Percentiles rank a stretch among this genome's conserved stretches.
These are phyloP conservation scores for Hippocampus barbouri DNA, from an alignment of 2,113 vertebrate genomes.

Conservation along the genomic window DNA sequence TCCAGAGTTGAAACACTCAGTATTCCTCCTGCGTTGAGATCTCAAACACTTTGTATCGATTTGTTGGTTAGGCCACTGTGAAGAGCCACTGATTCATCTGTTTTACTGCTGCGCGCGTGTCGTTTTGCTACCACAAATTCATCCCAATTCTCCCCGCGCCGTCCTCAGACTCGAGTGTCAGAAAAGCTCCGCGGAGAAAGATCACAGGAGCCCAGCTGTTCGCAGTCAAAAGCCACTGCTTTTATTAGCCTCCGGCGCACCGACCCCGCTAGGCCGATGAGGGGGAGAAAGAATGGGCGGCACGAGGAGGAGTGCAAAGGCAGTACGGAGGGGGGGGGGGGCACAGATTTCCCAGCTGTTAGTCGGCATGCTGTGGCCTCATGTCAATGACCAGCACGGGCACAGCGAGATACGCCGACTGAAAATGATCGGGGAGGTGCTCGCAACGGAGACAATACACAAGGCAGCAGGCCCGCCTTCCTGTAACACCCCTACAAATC, in stretches of 20 bases:
- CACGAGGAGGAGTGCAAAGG: conserved; percentile 25
- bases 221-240: conserved; percentile 67
- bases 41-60: conserved; percentile 56
- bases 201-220: conserved; percentile 72
- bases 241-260: conserved; percentile 70
- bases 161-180: conserved; percentile 15
- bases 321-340: neutral
- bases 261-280: conserved; percentile 43
- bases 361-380: conserved; percentile 48
- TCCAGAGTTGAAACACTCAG: conserved; percentile 27
- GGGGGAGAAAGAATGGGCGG: conserved; percentile 40
- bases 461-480: conserved; percentile 29
- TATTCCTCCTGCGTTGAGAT: conserved; percentile 30
- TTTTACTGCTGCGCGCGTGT: conserved; percentile 23
- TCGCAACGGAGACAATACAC: conserved; percentile 36
- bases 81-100: conserved; percentile 51
- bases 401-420: conserved; percentile 39
- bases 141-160: conserved; percentile 22
- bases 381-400: conserved; percentile 44
- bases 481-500: conserved; percentile 45
- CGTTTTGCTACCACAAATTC: conserved; percentile 27
- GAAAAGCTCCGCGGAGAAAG: conserved; percentile 40
- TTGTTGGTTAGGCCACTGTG: conserved; percentile 60
- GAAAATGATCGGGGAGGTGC: conserved; percentile 11
- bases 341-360: conserved; percentile 68